A percentile compares a stretch with the other conserved stretches of the same genome.
These are phyloP conservation scores for Girardinichthys multiradiatus DNA, from an alignment of 2,113 vertebrate genomes.

Conservation along the genomic window DNA sequence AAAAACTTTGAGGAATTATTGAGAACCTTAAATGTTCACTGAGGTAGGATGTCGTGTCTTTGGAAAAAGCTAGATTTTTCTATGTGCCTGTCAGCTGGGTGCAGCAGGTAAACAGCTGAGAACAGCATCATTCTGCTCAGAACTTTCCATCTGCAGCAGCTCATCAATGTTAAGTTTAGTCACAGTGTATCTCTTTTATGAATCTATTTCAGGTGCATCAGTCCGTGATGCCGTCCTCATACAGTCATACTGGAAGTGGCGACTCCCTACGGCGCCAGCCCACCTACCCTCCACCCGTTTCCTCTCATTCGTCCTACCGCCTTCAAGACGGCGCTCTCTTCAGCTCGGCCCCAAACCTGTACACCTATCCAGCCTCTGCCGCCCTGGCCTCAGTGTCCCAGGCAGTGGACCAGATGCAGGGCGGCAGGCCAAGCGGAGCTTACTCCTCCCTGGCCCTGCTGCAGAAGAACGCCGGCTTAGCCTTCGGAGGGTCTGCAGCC, in stretches of 20 bases:
- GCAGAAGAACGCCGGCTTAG: conserved; percentile 86
- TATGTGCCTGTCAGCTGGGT: no score
- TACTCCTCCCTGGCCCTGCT: conserved; percentile 88
- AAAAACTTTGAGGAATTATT: no score
- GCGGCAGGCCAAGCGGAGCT: conserved; percentile 74
- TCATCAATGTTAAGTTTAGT: no score
- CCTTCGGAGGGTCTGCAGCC: conserved; percentile 79
- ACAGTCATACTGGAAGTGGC: conserved; percentile 82
- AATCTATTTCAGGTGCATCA: conserved; percentile 86
- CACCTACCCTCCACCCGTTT: conserved; percentile 85
- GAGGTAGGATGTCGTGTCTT: no score
- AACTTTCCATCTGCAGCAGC: no score
- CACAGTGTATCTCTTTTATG: no score
- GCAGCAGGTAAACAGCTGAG: no score
- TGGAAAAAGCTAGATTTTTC: no score
- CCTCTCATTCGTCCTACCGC: conserved; percentile 89
- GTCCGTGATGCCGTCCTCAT: conserved; percentile 84
- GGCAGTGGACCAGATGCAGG: conserved; percentile 93
- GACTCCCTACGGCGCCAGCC: conserved; percentile 88
- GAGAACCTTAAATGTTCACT: no score
- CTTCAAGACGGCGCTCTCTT: conserved; percentile 92
- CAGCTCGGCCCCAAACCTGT: conserved; percentile 90
- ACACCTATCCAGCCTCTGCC: conserved; percentile 90
- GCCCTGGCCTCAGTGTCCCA: conserved; percentile 92
- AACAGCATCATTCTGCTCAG: no score